Base-by-base conservation (phyloP, 2,888 invertebrate genomes). In the Hirtodrosophila trivittata region DNA sequence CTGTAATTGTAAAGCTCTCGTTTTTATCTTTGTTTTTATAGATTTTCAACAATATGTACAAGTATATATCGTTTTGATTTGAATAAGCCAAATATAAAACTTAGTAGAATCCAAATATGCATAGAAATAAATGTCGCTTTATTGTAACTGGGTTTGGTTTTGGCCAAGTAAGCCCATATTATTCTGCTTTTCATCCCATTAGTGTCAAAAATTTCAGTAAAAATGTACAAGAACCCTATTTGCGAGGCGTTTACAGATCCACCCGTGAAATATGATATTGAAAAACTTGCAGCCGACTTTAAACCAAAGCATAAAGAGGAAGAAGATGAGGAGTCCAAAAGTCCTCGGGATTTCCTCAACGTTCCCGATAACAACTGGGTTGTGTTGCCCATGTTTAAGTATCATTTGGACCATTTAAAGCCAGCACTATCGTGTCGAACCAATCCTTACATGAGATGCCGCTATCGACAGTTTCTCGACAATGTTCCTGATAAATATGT, bases 71-170 rank as follows among this genome's bases (percentile, higher is more conserved):
- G 32, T 7, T 14, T 35, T 52, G 39, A 62, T 73, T 81, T 82
- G 70, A 67, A 65, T 78, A 80, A 80, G 85, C 80, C 85, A 80
- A 85, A 80, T 80, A 80, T 80, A 80, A 54, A 57, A 62, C 63
- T 62, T 85, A 73, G 70, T 58, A 54, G 49, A 62, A 66, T 70
- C 63, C 30, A 51, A 77, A 57, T 30, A 58, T 37, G 49, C 16
- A 35, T 18, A 14, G 12, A 28, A 28, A 51, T 18, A 49, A 46
- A 42, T 37, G 14, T 45, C 13, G 1, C 3, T 30, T 30, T 5
- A 3, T n/a, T 30, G n/a, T n/a, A n/a, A n/a, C n/a, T n/a, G n/a
- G n/a, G n/a, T n/a, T n/a, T n/a, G n/a, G n/a, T n/a, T n/a, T n/a
- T n/a, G n/a, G n/a, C n/a, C n/a, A n/a, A n/a, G n/a, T n/a, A n/a